Evolutionary conservation across 2,797 vertebrate genomes (phyloP).

Genomic region (Brachyalestes nurse): DNA sequence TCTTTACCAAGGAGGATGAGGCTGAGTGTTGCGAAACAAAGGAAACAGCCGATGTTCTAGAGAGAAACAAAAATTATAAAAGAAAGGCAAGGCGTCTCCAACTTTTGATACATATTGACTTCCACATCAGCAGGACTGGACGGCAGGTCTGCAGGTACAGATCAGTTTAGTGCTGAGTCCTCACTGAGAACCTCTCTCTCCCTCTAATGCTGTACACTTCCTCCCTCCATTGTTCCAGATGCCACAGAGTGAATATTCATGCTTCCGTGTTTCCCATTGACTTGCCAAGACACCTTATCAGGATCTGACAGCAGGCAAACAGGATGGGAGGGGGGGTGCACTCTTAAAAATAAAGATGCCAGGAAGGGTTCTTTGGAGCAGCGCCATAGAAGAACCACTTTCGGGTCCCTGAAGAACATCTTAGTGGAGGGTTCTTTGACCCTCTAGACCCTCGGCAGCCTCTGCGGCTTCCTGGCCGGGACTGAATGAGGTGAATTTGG

Average conservation of each 20-base stretch:
- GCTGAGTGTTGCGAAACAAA: no score
- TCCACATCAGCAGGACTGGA: background rate
- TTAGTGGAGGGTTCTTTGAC: no score
- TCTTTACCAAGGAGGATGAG: no score
- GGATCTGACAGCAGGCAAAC: conserved; percentile 72
- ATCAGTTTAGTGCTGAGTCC: conserved; percentile 10
- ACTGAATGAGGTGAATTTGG: no score
- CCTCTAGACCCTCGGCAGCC: background rate
- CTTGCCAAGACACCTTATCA: conserved; percentile 80
- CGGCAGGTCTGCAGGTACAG: background rate
- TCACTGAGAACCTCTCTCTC: conserved; percentile 41
- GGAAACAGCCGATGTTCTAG: no score
- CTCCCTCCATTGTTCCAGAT: conserved; percentile 71
- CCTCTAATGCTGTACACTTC: conserved; percentile 58
- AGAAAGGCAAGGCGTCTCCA: no score
- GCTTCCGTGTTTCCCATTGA: conserved; percentile 75
- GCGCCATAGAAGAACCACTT: no score
- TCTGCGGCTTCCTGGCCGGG: no score
- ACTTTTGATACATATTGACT: background rate
- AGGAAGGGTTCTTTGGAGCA: background rate
- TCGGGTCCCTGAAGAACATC: background rate
- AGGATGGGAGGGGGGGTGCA: conserved; percentile 65
- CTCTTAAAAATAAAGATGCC: background rate
- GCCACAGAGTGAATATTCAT: conserved; percentile 60
- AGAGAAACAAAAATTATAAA: no score